These are phyloP conservation scores for Ptilodon capucinus DNA, from an alignment of 2,888 invertebrate species.

Conservation along the genomic window DNA sequence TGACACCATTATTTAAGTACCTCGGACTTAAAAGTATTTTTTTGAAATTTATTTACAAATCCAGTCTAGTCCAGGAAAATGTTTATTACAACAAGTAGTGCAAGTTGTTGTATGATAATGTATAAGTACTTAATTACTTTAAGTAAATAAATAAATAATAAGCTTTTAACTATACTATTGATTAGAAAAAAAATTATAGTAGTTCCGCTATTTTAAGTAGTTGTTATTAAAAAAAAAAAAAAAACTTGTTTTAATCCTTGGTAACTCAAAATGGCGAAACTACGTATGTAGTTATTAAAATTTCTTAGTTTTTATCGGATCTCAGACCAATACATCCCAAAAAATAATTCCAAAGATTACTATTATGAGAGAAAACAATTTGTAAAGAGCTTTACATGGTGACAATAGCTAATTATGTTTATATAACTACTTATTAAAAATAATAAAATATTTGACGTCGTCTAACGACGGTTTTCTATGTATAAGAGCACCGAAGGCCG, in stretches of 20 bases:
- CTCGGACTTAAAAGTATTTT: conserved; percentile 17
- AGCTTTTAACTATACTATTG: too few relatives aligned
- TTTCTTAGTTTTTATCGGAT: conserved; percentile 41
- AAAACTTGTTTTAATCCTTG: not conserved
- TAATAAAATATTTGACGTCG: conserved; percentile 48
- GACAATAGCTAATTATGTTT: conserved; percentile 62
- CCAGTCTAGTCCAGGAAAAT: conserved; percentile 25
- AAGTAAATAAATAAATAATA: not conserved
- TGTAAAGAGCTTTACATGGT: conserved; percentile 61
- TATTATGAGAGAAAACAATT: conserved; percentile 29
- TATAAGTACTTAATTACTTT: conserved; percentile 19
- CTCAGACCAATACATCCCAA: conserved; percentile 62
- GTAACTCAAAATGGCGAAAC: conserved; percentile 1
- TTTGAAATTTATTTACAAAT: conserved; percentile 16
- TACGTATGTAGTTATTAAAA: conserved; percentile 8
- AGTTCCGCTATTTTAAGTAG: not conserved
- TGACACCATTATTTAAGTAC: conserved; percentile 9
- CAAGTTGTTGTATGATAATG: not conserved
- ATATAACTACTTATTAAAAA: conserved; percentile 33
- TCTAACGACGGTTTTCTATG: conserved; percentile 43
- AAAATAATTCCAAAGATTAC: conserved; percentile 58
- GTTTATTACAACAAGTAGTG: not conserved
- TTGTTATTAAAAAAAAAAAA: not conserved
- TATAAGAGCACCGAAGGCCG: too few relatives aligned
- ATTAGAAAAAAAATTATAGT: not conserved